Conservation (phyloP, 2,888 invertebrate species). For the Platypus cylindrus region DNA sequence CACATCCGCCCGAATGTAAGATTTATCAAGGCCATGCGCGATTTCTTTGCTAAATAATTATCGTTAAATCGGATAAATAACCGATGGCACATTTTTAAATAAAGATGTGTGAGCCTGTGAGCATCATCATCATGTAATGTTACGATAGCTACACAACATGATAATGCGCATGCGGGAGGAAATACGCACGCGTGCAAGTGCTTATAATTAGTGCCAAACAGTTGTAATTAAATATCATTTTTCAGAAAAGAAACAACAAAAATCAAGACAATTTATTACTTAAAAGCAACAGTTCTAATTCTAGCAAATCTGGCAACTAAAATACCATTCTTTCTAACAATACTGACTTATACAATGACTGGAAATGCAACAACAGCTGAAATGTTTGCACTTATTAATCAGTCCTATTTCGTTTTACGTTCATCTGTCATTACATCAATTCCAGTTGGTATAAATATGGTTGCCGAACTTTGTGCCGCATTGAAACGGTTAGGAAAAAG, state of each 20-base stretch:
- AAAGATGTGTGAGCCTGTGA: too few species aligned
- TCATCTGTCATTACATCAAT: conserved; percentile 23
- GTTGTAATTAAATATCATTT: conserved; percentile 4
- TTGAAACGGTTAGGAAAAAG: conserved; percentile 17
- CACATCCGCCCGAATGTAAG: conserved; percentile 21
- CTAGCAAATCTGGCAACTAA: conserved; percentile 24
- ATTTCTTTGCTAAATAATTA: too few species aligned
- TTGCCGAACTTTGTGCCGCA: conserved; percentile 22
- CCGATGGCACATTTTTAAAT: too few species aligned
- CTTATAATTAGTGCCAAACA: too few species aligned
- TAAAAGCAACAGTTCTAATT: conserved; percentile 26
- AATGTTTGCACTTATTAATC: conserved; percentile 18
- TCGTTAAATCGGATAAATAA: too few species aligned
- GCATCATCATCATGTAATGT: too few species aligned
- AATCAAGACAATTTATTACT: conserved; percentile 28
- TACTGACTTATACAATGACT: conserved; percentile 22
- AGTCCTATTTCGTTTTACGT: conserved; percentile 18
- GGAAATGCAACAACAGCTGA: conserved; percentile 21
- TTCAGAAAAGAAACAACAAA: conserved; percentile 54
- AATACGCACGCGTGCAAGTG: too few species aligned
- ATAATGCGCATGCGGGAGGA: too few species aligned
- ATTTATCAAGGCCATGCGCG: conserved; percentile 3
- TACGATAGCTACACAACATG: too few species aligned
- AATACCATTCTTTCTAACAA: conserved; percentile 21
- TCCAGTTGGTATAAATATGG: conserved; percentile 22